Evolutionary conservation across 2,113 vertebrate genomes (phyloP), one percentile per base, ranked within the genome.

Genomic region (Coptodon rendalli): DNA sequence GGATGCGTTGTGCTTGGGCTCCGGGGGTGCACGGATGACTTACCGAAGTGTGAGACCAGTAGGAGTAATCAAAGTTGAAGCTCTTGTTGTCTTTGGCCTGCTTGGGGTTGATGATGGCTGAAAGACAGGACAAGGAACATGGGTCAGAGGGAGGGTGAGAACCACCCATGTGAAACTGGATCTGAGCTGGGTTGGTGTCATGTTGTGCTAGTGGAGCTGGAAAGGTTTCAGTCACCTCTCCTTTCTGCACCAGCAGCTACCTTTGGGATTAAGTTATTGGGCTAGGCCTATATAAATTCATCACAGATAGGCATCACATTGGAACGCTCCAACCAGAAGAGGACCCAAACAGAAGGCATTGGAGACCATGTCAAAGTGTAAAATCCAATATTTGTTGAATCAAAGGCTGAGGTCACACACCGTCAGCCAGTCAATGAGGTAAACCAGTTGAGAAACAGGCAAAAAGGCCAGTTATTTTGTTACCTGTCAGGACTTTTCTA

Each of bases 51-150:
- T 99, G 99, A 6, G 99, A 99, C 99, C 99, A 99, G 96, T 99
- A 99, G 92, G 99, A 99, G 92, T 98, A 99, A 96, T 99, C 99
- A 82, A 99, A 99, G 96, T 97, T 99, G 97, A 99, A 99, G 96
- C 98, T 99, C 96, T 99, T 99, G 89, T 97, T 98, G 96, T 99
- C 99, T 97, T 99, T 99, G 90, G 98, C 97, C 87, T 98, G 98
- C 92, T 99, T 99, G 53, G 99, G 99, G 94, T 99, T 99, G 92
- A 97, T 80, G 88, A 99, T 99, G 89, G 98, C 99, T 99, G 52
- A 89, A 95, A 96, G 90, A 91, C 94, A 96, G 82, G 66, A 97
- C 57, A 92, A 40, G 87, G 9, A 52, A 89, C 73, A 88, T 34
- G 4, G 66, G 82, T 94, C 87, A 94, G 87, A 88, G 82, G 22